Percentiles rank a stretch among this genome's conserved stretches.
These are phyloP conservation scores for Cyrtorhinus lividipennis DNA, from an alignment of 1,140 invertebrate genomes.

Conservation along the genomic window DNA sequence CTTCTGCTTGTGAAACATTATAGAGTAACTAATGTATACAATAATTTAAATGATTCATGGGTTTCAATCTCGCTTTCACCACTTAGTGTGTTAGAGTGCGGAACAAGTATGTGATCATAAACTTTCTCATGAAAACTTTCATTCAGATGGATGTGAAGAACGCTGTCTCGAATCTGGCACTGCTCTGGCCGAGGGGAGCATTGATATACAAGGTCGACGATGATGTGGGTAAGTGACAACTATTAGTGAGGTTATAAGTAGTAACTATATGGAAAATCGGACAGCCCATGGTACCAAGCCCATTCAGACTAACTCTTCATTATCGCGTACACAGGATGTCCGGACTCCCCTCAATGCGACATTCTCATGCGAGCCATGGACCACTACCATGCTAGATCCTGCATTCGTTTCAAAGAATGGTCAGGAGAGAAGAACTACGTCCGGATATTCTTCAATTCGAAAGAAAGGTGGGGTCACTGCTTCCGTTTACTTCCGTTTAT, in stretches of 20 bases:
- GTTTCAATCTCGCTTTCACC: no score
- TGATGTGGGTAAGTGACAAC: slow-evolving; percentile 25
- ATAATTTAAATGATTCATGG: no score
- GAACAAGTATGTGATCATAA: no score
- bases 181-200: slow-evolving; percentile 26
- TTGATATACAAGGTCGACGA: slow-evolving; percentile 26
- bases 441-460: slow-evolving; percentile 26
- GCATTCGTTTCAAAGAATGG: slow-evolving; percentile 29
- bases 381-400: slow-evolving; percentile 26
- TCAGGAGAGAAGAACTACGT: slow-evolving; percentile 26
- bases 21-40: no score
- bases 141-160: slow-evolving; percentile 20
- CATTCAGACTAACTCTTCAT: no score
- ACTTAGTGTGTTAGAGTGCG: no score
- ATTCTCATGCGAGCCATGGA: slow-evolving; percentile 28
- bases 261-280: no score
- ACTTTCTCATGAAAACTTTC: no score
- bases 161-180: slow-evolving; percentile 22
- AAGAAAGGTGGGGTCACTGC: slow-evolving; percentile 24
- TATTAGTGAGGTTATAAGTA: no score
- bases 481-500: no score
- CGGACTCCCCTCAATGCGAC: slow-evolving; percentile 26
- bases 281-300: no score
- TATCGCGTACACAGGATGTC: slow-evolving; percentile 28
- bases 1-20: no score